Base-by-base conservation (phyloP, 2,888 invertebrate species). In the Drosophila setosimentum region DNA sequence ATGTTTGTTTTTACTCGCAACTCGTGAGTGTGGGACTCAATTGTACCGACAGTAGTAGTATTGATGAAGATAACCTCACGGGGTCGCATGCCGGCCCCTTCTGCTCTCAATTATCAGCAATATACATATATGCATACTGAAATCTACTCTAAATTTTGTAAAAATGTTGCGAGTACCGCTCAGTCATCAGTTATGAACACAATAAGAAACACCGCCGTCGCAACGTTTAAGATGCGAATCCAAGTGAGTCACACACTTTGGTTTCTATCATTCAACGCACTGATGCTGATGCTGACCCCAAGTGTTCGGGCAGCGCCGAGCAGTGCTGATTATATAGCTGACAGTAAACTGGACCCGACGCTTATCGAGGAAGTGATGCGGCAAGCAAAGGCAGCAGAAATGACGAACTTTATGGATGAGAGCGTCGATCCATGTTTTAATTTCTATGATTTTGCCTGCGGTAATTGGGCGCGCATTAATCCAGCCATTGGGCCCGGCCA, bases 381-480 rank as follows among this genome's bases (percentile, higher is more conserved):
- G 0, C 50, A 73, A 0, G 73, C 92, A 0, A 91, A 92, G 40
- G 87, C 90, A 2, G 78, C 78, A 2, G 89, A 91, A 35, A 87
- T 93, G 21, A 48, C 63, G 5, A 87, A 79, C 57, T 92, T 86
- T 40, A 90, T 92, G 83, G 75, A 92, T 58, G 73, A 76, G 13
- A 68, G 48, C 3, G 68, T 78, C 1, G 83, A 93, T 79, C 92
- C 92, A 11, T 92, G 92, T 63, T 58, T 72, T 4, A 80, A 92
- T 65, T 92, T 93, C 59, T 92, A 93, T 48, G 70, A 77, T 11
- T 92, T 92, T 51, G 85, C 93, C 2, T 92, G 92, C 60, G 93
- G 93, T 10, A 91, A 90, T 45, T 92, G 89, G 85, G 45, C 67
- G 0, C 78, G 70, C n/a, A 61, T 83, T 2, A 86, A 93, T 70